Base-by-base conservation (phyloP, 2,888 invertebrate genomes). In the Punctoribates punctum region DNA sequence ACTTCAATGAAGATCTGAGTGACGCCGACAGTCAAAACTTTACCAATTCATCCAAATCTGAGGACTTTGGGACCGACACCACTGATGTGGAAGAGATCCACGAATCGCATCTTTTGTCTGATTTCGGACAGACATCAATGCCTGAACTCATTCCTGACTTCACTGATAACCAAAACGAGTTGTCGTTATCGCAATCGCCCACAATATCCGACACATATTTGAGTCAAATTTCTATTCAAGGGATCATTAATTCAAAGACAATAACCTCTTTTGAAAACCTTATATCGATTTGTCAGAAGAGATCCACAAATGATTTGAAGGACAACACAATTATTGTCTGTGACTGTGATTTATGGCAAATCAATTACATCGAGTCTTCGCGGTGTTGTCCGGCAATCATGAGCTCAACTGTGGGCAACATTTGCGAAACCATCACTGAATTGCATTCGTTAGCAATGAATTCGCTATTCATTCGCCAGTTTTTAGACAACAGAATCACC, bases 191-290 rank as follows among this genome's bases (percentile, higher is more conserved):
- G 1, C 48, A 46, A 48, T 48, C 48, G 25, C 72, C 72, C 11
- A 48, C 48, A 17, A 72, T 72, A 13, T 38, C 72, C 6, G 48
- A 72, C 48, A 48, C 48, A 25, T 72, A 46, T 72, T 72, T 72
- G 48, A 72, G 72, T 72, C 72, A 72, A 72, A 72, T 72, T 9
- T 46, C 48, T 20, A 42, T 72, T 46, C 72, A 72, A 15, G 72
- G 72, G 5, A 72, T 72, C 15, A 46, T 72, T 72, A 46, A 46
- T 72, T 72, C 72, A 46, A 72, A 72, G 17, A 72, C 72, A 42
- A 46, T 72, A 20, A 72, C 9, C 25, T 20, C 46, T 38, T 72
- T 46, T 17, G 72, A 72, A 46, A 25, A 72, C 15, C 9, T 72
- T 25, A 20, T 72, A 15, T 46, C 72, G 1, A 23, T 48, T 15